Evolutionary conservation across 2,113 vertebrate genomes (phyloP).

Genomic region (Eublepharis macularius): DNA sequence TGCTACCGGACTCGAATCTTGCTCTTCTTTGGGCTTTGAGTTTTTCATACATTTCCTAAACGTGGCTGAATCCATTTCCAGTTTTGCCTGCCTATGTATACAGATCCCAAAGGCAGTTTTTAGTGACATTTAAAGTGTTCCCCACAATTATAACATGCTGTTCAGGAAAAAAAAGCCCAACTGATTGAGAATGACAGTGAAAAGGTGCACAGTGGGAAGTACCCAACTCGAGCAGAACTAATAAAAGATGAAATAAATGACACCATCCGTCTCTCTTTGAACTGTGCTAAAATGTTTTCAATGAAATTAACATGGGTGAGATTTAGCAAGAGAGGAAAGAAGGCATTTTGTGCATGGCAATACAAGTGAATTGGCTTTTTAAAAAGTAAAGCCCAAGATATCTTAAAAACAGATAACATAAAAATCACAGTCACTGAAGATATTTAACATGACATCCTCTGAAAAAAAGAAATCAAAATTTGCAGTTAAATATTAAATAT

Average conservation of each 20-base stretch:
- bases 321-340: conserved; percentile 21
- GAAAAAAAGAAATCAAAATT: neutral
- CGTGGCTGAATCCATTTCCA: neutral
- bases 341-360: conserved; percentile 25
- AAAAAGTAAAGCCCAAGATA: neutral
- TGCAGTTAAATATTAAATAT: conserved; percentile 34
- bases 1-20: too few species aligned
- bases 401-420: conserved; percentile 41
- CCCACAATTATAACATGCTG: conserved; percentile 26
- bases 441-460: conserved; percentile 35
- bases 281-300: conserved; percentile 32
- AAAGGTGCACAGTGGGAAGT: conserved; percentile 64
- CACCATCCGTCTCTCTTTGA: conserved; percentile 12
- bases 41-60: conserved; percentile 26
- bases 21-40: too few species aligned
- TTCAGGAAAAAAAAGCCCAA: conserved; percentile 16
- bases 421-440: conserved; percentile 28
- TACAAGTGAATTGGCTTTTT: conserved; percentile 30
- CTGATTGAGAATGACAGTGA: conserved; percentile 42
- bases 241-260: conserved; percentile 35
- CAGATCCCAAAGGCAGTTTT: conserved; percentile 13
- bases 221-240: conserved; percentile 30
- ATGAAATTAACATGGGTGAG: conserved; percentile 17
- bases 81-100: conserved; percentile 29
- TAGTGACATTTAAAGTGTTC: conserved; percentile 25